Evolutionary conservation across 2,797 vertebrate genomes (phyloP).

Genomic region (Dendrocincla tyrannina): DNA sequence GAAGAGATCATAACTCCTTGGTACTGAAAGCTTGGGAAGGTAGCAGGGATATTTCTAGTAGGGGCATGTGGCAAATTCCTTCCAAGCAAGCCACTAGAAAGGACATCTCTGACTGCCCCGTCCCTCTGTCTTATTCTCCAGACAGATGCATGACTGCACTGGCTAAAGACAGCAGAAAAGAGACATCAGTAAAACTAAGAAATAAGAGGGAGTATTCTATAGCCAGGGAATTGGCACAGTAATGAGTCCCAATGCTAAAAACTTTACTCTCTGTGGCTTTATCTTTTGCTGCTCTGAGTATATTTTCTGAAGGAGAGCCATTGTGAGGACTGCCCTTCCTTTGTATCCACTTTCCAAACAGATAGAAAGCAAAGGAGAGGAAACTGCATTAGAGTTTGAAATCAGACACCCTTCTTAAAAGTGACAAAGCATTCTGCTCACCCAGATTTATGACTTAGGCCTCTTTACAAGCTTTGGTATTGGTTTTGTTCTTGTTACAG

Average conservation of each 20-base stretch:
- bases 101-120: neutral
- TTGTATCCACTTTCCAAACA: neutral
- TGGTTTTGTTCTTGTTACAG: neutral
- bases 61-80: neutral
- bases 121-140: neutral
- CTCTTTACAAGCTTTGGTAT: neutral
- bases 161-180: neutral
- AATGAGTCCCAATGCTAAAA: neutral
- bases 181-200: neutral
- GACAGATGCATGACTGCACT: neutral
- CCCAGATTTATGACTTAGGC: neutral
- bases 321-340: neutral
- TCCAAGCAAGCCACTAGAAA: neutral
- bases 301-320: neutral
- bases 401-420: neutral
- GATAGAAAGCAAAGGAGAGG: neutral
- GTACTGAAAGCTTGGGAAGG: neutral
- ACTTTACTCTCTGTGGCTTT: neutral
- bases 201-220: neutral
- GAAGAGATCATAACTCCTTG: neutral
- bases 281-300: neutral
- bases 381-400: neutral
- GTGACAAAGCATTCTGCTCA: neutral
- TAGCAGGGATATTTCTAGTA: neutral
- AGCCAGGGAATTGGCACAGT: neutral